Conservation (phyloP, 2,113 vertebrate genomes). For the Platichthys flesus region DNA sequence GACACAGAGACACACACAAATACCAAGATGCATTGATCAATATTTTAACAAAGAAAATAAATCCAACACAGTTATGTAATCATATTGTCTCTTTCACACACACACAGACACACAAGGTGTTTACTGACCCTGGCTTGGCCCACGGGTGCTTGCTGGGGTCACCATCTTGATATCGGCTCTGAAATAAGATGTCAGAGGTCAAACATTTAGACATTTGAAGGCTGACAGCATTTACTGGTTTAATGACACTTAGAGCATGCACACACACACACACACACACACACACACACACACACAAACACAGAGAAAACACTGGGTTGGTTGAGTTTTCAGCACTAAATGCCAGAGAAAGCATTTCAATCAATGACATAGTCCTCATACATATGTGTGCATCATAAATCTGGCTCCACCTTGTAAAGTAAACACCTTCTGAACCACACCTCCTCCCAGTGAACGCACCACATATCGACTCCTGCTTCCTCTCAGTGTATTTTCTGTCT, state of each 20-base stretch:
- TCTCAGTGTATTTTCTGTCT: background rate
- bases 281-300: conserved; percentile 58
- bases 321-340: conserved; percentile 73
- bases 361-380: background rate
- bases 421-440: conserved; percentile 22
- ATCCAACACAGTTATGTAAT: background rate
- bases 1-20: conserved; percentile 6
- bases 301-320: conserved; percentile 43
- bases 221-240: background rate
- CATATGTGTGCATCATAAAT: conserved; percentile 35
- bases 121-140: conserved; percentile 92
- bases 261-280: conserved; percentile 23
- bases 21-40: background rate
- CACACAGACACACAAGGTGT: background rate
- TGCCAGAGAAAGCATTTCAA: conserved; percentile 36
- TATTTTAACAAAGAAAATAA: background rate
- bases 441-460: background rate
- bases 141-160: conserved; percentile 87
- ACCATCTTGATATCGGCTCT: conserved; percentile 86
- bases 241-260: conserved; percentile 32
- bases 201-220: conserved; percentile 11
- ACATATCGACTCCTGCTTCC: conserved; percentile 11
- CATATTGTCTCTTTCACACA: conserved; percentile 11
- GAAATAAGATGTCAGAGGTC: conserved; percentile 57
- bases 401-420: conserved; percentile 36